Conservation (phyloP, 2,797 vertebrate species). For the Cyprinodon diabolis region DNA sequence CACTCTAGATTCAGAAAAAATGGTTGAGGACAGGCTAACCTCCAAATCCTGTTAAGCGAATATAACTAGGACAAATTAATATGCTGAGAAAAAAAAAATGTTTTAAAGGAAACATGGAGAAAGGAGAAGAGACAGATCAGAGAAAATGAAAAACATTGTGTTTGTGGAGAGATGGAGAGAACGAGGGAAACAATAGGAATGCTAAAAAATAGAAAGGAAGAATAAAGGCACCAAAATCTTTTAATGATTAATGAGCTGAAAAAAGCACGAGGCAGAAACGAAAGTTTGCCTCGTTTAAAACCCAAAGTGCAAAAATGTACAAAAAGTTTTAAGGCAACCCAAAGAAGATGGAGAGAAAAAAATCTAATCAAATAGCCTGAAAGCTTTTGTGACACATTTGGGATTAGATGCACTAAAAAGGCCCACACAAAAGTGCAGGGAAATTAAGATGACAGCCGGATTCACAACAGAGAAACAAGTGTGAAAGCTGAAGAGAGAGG, state of each 20-base stretch:
- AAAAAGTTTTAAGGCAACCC: slow-evolving; percentile 47
- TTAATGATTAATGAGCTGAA: slow-evolving; percentile 60
- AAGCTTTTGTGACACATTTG: slow-evolving; percentile 43
- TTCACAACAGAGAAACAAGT: slow-evolving; percentile 2
- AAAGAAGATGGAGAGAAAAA: slow-evolving; percentile 42
- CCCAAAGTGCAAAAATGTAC: slow-evolving; percentile 41
- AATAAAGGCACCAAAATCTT: slow-evolving; percentile 36
- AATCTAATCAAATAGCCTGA: slow-evolving; percentile 62
- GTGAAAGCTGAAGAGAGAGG: slow-evolving; percentile 4
- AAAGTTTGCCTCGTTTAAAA: too few species aligned
- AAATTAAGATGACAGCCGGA: slow-evolving; percentile 31
- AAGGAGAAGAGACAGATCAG: slow-evolving; percentile 10
- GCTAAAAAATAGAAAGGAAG: slow-evolving; percentile 33
- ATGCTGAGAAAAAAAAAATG: slow-evolving; percentile 24
- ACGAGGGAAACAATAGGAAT: slow-evolving; percentile 19
- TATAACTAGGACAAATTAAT: slow-evolving; percentile 63
- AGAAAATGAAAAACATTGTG: slow-evolving; percentile 15
- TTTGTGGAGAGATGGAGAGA: slow-evolving; percentile 4
- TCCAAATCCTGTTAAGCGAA: slow-evolving; percentile 53
- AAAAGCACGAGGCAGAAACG: slow-evolving; percentile 39
- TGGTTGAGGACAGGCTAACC: slow-evolving; percentile 46
- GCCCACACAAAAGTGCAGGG: slow-evolving; percentile 6
- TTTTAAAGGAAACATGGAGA: slow-evolving; percentile 31
- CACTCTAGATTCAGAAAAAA: slow-evolving; percentile 42
- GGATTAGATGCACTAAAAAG: slow-evolving; percentile 33